These are phyloP conservation scores for Cardiocondyla obscurior DNA, from an alignment of 1,140 invertebrate genomes.

Conservation along the genomic window DNA sequence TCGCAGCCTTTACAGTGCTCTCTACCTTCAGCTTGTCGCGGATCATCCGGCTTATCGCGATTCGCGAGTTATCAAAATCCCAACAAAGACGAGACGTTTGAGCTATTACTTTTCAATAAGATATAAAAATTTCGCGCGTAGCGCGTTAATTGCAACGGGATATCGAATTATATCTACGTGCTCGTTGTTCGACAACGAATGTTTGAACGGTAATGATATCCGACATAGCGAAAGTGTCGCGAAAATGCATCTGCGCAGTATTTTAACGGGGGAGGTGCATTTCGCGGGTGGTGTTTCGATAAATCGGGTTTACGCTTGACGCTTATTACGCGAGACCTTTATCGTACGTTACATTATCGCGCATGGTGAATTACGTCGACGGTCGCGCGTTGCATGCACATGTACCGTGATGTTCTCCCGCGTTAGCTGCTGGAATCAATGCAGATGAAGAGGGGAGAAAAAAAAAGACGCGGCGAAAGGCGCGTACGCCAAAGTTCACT, in stretches of 20 bases:
- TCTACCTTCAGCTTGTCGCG: slow-evolving; percentile 32
- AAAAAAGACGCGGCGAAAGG: neutral
- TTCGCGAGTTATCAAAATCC: slow-evolving; percentile 49
- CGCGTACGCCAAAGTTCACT: slow-evolving; percentile 25
- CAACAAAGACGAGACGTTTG: slow-evolving; percentile 24
- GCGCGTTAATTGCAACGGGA: neutral
- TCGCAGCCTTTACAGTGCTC: slow-evolving; percentile 1
- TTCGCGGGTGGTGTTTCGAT: slow-evolving; percentile 38
- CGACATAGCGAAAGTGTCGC: neutral
- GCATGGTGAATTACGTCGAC: slow-evolving; percentile 35
- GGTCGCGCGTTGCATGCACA: neutral
- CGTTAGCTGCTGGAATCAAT: neutral
- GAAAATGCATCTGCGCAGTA: slow-evolving; percentile 8
- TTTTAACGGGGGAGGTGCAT: slow-evolving; percentile 18
- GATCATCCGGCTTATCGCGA: slow-evolving; percentile 60
- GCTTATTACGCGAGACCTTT: slow-evolving; percentile 49
- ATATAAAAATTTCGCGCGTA: neutral
- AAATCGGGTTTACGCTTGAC: slow-evolving; percentile 52
- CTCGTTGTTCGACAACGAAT: neutral
- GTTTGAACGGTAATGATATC: neutral
- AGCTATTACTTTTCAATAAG: slow-evolving; percentile 15
- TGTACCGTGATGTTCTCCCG: neutral
- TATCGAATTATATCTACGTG: neutral
- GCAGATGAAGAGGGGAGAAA: neutral
- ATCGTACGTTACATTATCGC: slow-evolving; percentile 51